Conservation (phyloP, 2,113 vertebrate genomes). For the Scalopus aquaticus region DNA sequence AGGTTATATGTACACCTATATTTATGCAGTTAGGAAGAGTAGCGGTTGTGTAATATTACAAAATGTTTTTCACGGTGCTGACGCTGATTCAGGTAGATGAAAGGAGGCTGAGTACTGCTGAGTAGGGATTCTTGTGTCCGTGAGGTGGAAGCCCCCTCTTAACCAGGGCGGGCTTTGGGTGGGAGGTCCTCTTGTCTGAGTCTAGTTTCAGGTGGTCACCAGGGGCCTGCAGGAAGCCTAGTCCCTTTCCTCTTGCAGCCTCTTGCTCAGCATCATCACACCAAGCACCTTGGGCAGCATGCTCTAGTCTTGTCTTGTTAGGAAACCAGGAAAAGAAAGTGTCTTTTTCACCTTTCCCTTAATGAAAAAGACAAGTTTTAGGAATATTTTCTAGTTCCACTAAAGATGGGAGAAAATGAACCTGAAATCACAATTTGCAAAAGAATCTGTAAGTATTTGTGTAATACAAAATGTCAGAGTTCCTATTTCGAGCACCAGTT, state of each 20-base stretch:
- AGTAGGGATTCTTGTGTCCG: neutral
- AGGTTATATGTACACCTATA: neutral
- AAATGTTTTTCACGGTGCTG: neutral
- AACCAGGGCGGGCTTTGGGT: neutral
- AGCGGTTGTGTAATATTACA: neutral
- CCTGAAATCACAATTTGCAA: neutral
- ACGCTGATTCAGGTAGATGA: neutral
- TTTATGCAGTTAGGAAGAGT: neutral
- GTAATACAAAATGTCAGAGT: neutral
- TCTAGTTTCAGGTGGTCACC: neutral
- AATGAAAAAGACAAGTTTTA: neutral
- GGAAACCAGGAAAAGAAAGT: neutral
- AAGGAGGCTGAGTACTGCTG: neutral
- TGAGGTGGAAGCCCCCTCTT: neutral
- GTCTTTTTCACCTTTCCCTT: neutral
- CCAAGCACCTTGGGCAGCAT: neutral
- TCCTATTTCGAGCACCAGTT: neutral
- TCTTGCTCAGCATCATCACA: no score
- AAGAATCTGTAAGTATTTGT: neutral
- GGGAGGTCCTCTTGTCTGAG: neutral
- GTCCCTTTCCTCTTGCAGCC: neutral
- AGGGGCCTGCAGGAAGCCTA: neutral
- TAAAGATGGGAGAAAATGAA: neutral
- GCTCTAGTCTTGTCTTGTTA: neutral
- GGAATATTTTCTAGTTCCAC: neutral